Percentiles rank a stretch among this genome's conserved stretches.
Conservation (phyloP, 2,888 invertebrate genomes). For the Heterodera filipjevi region DNA sequence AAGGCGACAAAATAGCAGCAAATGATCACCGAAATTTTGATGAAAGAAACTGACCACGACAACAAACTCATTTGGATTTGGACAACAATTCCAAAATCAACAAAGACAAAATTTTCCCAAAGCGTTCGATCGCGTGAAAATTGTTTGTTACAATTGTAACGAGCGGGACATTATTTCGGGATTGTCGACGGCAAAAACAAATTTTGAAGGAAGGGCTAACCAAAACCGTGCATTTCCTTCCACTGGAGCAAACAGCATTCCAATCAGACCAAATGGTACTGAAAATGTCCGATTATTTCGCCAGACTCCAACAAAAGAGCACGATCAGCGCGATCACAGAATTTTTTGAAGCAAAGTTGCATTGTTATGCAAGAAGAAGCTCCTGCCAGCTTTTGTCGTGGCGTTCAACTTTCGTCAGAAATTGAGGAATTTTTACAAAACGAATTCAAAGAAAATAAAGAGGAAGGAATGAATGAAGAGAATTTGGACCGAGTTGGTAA, state of each 20-base stretch:
- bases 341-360: conserved; percentile 4
- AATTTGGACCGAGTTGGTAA: not conserved
- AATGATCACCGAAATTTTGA: no score
- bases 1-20: not conserved
- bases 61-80: no score
- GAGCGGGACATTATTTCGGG: not conserved
- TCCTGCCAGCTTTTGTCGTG: not conserved
- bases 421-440: conserved; percentile 4
- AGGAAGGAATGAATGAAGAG: not conserved
- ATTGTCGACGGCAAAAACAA: not conserved
- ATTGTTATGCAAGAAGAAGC: not conserved
- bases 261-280: not conserved
- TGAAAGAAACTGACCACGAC: not conserved
- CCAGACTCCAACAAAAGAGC: not conserved
- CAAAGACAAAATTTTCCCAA: not conserved
- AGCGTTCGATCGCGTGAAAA: not conserved
- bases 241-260: not conserved
- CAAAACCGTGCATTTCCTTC: not conserved
- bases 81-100: not conserved
- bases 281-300: not conserved
- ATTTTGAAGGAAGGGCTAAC: not conserved
- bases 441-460: not conserved
- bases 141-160: not conserved
- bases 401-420: not conserved
- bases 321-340: not conserved